A percentile compares a stretch with the other conserved stretches of the same genome.
phyloP scores from a whole-genome alignment of 2,113 vertebrate species.

The Datnioides undecimradiatus region DNA sequence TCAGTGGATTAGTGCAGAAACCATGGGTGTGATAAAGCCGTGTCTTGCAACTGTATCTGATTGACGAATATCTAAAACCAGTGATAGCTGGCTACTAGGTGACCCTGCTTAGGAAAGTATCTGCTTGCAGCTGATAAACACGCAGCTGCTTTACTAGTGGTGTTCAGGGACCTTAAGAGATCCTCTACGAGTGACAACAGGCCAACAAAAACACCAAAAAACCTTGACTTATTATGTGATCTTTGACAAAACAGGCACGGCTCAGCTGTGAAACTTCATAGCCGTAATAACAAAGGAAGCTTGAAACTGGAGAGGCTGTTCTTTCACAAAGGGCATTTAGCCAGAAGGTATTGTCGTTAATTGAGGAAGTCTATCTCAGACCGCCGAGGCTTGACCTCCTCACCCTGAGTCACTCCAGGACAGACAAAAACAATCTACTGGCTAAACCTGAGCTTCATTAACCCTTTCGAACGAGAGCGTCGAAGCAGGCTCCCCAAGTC shows the following conservation, averaged over 20 bases:
- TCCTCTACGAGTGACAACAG: neutral
- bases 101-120: neutral
- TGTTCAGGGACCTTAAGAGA: neutral
- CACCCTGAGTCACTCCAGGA: slow-evolving; percentile 27
- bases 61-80: neutral
- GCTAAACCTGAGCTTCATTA: slow-evolving; percentile 44
- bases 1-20: neutral
- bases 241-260: neutral
- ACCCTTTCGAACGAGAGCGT: slow-evolving; percentile 33
- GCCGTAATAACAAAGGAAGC: neutral
- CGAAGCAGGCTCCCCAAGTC: slow-evolving; percentile 7
- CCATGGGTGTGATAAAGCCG: neutral
- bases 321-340: slow-evolving; percentile 40
- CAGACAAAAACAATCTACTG: slow-evolving; percentile 32
- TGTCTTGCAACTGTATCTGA: neutral
- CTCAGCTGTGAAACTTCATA: slow-evolving; percentile 1
- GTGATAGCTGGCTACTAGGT: neutral
- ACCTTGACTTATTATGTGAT: neutral
- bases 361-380: slow-evolving; percentile 41
- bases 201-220: neutral
- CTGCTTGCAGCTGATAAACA: neutral
- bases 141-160: neutral
- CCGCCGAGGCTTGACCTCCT: slow-evolving; percentile 31
- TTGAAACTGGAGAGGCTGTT: slow-evolving; percentile 4
- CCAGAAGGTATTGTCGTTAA: slow-evolving; percentile 53